Evolutionary conservation across 2,113 vertebrate genomes (phyloP).

Genomic region (Centrocercus urophasianus): DNA sequence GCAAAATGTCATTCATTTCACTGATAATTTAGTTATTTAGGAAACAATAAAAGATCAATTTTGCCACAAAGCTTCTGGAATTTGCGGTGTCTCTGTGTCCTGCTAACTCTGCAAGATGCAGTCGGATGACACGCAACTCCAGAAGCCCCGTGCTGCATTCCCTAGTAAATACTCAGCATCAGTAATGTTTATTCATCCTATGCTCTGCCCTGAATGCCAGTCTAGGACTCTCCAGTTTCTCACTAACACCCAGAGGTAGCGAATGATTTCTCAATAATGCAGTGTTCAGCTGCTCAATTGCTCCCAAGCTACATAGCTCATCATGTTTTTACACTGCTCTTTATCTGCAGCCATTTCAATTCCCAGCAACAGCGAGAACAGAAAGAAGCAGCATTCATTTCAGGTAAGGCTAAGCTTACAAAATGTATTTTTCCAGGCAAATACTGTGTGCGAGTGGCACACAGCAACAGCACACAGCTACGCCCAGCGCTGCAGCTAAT

Average conservation of each 20-base stretch:
- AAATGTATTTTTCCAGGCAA: background rate
- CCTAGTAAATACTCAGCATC: background rate
- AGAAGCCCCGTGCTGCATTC: background rate
- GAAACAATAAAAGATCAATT: background rate
- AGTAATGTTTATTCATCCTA: constrained; percentile 40
- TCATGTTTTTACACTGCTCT: constrained; percentile 11
- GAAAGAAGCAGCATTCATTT: constrained; percentile 26
- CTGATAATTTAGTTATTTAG: constrained; percentile 29
- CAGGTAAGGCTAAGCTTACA: constrained; percentile 5
- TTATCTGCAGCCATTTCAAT: constrained; percentile 55
- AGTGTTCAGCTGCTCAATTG: constrained; percentile 46
- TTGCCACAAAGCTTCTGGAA: background rate
- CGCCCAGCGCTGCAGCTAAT: background rate
- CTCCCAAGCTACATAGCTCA: constrained; percentile 38
- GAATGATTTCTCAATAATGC: constrained; percentile 53
- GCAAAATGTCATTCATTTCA: constrained; percentile 6
- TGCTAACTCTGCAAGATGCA: background rate
- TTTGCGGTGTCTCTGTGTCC: background rate
- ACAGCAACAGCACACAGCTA: background rate
- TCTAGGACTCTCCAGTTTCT: constrained; percentile 33
- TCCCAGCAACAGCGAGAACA: constrained; percentile 5
- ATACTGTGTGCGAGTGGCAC: background rate
- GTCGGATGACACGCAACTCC: background rate
- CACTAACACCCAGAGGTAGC: constrained; percentile 56
- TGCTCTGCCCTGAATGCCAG: constrained; percentile 38